Percentiles rank a stretch among this genome's conserved stretches.
Conservation (phyloP, 2,113 vertebrate species). For the Geococcyx californianus region DNA sequence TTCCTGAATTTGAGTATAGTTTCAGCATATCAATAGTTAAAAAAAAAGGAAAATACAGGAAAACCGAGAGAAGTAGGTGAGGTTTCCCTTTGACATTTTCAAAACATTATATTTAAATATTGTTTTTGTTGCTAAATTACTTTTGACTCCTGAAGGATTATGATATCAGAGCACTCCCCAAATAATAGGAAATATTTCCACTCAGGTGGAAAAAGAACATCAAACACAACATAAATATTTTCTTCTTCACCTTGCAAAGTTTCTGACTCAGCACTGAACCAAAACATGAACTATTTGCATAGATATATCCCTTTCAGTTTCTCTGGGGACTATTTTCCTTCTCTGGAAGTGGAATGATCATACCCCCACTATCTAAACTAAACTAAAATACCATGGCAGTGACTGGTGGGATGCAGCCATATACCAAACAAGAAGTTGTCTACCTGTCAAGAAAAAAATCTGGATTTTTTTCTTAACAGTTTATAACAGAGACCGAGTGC, state of each 20-base stretch:
- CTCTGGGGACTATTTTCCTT: background rate
- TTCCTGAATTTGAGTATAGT: background rate
- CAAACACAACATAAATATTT: background rate
- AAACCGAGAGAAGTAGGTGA: background rate
- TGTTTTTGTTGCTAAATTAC: background rate
- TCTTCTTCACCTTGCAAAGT: background rate
- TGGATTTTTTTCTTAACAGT: background rate
- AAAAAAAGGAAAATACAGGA: fast-evolving
- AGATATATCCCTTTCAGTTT: background rate
- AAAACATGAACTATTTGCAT: background rate
- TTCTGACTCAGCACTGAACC: background rate
- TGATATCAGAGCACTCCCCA: background rate
- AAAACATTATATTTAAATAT: background rate
- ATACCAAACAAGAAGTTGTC: background rate
- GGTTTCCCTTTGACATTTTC: background rate
- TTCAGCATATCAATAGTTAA: background rate
- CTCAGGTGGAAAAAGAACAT: background rate
- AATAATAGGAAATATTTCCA: background rate
- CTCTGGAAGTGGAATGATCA: background rate
- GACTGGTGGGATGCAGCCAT: background rate
- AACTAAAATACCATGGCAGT: background rate
- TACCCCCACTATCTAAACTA: background rate
- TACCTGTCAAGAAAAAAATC: background rate
- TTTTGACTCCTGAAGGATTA: background rate
- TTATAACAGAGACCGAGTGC: background rate